Base-by-base conservation (phyloP, 1,140 invertebrate genomes). In the Venustaconcha ellipsiformis region DNA sequence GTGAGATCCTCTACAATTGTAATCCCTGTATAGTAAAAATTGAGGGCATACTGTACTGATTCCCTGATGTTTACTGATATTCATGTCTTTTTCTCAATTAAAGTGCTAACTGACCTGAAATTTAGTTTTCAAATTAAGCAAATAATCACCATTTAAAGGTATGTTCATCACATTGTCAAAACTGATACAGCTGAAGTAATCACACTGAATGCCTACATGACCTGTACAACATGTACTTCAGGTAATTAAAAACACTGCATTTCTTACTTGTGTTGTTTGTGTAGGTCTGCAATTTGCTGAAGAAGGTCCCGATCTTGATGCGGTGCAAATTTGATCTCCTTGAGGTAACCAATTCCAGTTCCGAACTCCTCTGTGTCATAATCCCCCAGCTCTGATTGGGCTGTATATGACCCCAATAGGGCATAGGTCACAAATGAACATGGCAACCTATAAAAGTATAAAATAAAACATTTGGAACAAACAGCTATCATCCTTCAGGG, bases 371-470 rank as follows among this genome's bases (percentile, higher is more conserved):
- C 92, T 3, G 93, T 91, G 89, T 99, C 97, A 85, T 96, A 98
- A 91, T 99, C 98, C 1, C 99, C 98, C 70, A 99, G 92, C 90
- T 99, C 97, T 1, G 97, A 97, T 90, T 99, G 99, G 55, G 99
- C 97, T 67, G 99, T 92, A 90, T 98, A 99, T 14, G 97, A 98
- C 8, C 98, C 98, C 20, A 99, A 91, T 55, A 99, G 92, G 1
- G 97, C 97, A 87, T 99, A 95, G 6, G 98, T 99, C 13, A 99
- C 96, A 89, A 97, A 97, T 3, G 97, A 98, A 89, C 97, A 99
- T 0, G 97, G 97, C 75, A 99, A 91, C 70, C 97, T 94, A 70
- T 73, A 91, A 82, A 60, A 71, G 70, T 62, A 72, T 48, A 48
- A 48, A 6, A 11, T 48, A 48, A 48, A 48, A 48, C 37, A 48